Conservation (phyloP, 2,888 invertebrate genomes). For the Scrobipalpa costella region DNA sequence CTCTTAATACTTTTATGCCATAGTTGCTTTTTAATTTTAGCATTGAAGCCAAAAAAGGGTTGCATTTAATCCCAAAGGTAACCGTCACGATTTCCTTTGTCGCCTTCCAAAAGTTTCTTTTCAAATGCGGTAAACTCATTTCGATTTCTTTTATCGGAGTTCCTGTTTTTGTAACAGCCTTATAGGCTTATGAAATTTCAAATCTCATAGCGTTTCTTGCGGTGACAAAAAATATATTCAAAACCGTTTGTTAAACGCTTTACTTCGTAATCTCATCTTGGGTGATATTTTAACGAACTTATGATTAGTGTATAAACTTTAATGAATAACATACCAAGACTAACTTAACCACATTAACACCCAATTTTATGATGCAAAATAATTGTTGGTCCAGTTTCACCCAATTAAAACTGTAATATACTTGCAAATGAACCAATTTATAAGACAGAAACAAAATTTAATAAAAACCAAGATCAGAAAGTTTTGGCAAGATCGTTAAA, state of each 20-base stretch:
- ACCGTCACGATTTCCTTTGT: conserved; percentile 61
- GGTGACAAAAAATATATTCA: background rate
- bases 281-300: background rate
- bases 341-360: background rate
- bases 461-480: background rate
- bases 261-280: background rate
- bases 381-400: background rate
- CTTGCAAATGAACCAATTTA: conserved; percentile 14
- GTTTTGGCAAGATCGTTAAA: background rate
- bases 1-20: conserved; percentile 78
- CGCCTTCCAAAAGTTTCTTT: conserved; percentile 49
- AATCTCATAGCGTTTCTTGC: conserved; percentile 41
- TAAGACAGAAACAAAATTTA: conserved; percentile 5
- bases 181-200: conserved; percentile 33
- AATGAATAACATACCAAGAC: background rate
- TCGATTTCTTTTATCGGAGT: conserved; percentile 47
- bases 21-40: conserved; percentile 77
- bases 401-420: conserved; percentile 22
- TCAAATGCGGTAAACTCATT: conserved; percentile 59
- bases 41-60: conserved; percentile 70
- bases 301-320: background rate
- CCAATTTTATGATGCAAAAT: background rate
- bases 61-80: conserved; percentile 70
- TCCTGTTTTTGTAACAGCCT: conserved; percentile 39
- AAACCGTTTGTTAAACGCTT: conserved; percentile 12